These are phyloP conservation scores for Morinoia aosen DNA, from an alignment of 2,888 invertebrate genomes.

Conservation along the genomic window DNA sequence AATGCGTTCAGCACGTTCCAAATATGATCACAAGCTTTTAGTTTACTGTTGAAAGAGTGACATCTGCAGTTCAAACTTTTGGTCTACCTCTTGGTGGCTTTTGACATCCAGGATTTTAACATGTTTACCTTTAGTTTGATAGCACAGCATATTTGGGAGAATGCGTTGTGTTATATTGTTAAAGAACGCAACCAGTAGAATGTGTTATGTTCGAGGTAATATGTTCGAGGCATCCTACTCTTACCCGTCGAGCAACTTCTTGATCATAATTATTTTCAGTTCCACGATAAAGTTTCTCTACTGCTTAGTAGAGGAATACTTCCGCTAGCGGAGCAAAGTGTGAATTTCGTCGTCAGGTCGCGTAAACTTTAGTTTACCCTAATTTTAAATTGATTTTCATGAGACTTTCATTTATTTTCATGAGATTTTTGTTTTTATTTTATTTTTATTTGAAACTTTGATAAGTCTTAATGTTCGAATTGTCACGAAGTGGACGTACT, in stretches of 20 bases:
- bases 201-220: not conserved
- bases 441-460: too few relatives aligned
- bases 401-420: not conserved
- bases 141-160: not conserved
- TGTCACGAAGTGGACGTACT: too few relatives aligned
- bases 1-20: not conserved
- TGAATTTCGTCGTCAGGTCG: not conserved
- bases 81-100: not conserved
- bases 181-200: not conserved
- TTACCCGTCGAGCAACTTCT: too few relatives aligned
- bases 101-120: not conserved
- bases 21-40: not conserved
- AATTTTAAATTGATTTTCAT: not conserved
- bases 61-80: not conserved
- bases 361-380: not conserved
- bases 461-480: too few relatives aligned
- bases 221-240: not conserved
- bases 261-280: not conserved
- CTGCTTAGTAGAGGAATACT: not conserved
- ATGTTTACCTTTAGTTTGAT: not conserved
- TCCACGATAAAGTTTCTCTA: not conserved
- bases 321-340: not conserved
- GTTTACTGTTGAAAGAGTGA: not conserved
- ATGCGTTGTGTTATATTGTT: not conserved
- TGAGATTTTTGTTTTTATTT: too few relatives aligned